A percentile compares a stretch with the other conserved stretches of the same genome.
Evolutionary conservation across 2,888 invertebrate species (phyloP).

Genomic region (Mimachlamys varia): DNA sequence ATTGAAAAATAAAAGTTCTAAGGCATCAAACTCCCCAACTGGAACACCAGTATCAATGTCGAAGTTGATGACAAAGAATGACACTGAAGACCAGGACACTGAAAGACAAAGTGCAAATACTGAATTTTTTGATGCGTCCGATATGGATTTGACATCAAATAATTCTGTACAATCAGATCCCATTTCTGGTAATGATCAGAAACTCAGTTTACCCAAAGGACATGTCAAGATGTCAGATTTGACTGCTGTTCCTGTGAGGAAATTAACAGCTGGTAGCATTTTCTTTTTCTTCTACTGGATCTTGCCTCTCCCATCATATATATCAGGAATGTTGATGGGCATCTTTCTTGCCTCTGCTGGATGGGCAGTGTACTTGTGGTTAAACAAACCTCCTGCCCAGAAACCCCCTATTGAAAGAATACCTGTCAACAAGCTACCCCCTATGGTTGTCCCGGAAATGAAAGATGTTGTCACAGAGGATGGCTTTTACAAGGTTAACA

Average conservation of each 20-base stretch:
- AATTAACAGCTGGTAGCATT: slow-evolving; percentile 53
- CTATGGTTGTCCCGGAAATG: slow-evolving; percentile 73
- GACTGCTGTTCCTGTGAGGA: slow-evolving; percentile 54
- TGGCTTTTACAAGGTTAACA: slow-evolving; percentile 74
- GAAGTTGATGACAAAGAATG: slow-evolving; percentile 28
- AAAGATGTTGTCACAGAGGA: slow-evolving; percentile 68
- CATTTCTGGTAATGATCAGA: neutral
- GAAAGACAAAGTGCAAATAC: neutral
- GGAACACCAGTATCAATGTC: slow-evolving; percentile 28
- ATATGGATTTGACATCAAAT: slow-evolving; percentile 3
- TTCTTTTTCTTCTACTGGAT: slow-evolving; percentile 70
- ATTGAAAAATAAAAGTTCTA: neutral
- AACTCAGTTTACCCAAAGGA: neutral
- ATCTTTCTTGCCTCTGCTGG: slow-evolving; percentile 62
- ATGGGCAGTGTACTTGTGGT: slow-evolving; percentile 69
- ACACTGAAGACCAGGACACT: neutral
- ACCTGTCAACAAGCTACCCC: slow-evolving; percentile 71
- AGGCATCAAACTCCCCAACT: slow-evolving; percentile 12
- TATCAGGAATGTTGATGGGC: slow-evolving; percentile 75
- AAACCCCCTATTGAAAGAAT: slow-evolving; percentile 60
- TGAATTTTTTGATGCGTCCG: slow-evolving; percentile 14
- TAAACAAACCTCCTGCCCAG: slow-evolving; percentile 63
- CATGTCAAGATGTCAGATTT: slow-evolving; percentile 3
- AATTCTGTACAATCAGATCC: neutral
- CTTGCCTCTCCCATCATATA: slow-evolving; percentile 75